phyloP scores from a whole-genome alignment of 2,888 invertebrate genomes.

The Trichopria drosophilae region DNA sequence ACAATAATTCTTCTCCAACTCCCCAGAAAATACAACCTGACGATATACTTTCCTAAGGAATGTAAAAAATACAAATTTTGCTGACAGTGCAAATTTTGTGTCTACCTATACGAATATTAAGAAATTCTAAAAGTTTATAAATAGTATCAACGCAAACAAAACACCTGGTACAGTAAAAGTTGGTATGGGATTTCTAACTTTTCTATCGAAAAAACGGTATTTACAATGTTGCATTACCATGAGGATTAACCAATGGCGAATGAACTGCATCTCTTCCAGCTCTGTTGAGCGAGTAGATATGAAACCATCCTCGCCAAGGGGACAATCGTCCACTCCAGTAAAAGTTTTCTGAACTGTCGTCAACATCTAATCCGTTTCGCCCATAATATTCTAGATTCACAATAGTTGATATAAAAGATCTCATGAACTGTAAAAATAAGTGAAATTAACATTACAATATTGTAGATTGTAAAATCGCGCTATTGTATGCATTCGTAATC shows the following conservation, averaged over 20 bases:
- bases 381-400: constrained; percentile 56
- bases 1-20: constrained; percentile 59
- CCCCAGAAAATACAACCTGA: constrained; percentile 60
- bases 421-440: constrained; percentile 51
- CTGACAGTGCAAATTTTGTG: background rate
- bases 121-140: too few relatives aligned
- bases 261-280: constrained; percentile 53
- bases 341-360: constrained; percentile 43
- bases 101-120: too few relatives aligned
- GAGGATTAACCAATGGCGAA: constrained; percentile 52
- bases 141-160: too few relatives aligned
- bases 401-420: constrained; percentile 55
- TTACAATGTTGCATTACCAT: constrained; percentile 41
- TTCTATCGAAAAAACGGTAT: background rate
- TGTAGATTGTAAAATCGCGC: too few relatives aligned
- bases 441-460: too few relatives aligned
- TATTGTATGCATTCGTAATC: too few relatives aligned
- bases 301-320: constrained; percentile 60
- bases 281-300: constrained; percentile 58
- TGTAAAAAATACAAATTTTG: constrained; percentile 1
- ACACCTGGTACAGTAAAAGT: too few relatives aligned
- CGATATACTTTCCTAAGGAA: constrained; percentile 58
- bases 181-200: too few relatives aligned
- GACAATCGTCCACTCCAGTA: constrained; percentile 45
- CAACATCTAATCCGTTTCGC: constrained; percentile 49